These are phyloP conservation scores for Engystomops pustulosus DNA, from an alignment of 2,113 vertebrate genomes.

Conservation along the genomic window DNA sequence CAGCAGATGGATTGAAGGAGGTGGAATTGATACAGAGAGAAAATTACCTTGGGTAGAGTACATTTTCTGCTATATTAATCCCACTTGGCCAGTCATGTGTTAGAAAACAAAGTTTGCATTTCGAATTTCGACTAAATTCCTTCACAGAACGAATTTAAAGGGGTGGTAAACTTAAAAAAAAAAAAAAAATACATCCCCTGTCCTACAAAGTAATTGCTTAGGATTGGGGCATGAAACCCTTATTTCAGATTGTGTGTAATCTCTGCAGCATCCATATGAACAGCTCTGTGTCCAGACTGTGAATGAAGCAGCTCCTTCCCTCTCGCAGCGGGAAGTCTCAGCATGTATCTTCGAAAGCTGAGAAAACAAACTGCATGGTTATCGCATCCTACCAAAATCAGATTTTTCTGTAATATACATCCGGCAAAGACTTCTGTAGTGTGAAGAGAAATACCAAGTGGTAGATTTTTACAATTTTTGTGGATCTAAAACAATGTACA, in stretches of 20 bases:
- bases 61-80: constrained; percentile 59
- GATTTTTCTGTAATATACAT: too few species aligned
- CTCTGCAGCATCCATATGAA: neutral
- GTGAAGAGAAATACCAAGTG: neutral
- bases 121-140: neutral
- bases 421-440: neutral
- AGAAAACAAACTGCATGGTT: neutral
- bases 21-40: constrained; percentile 69
- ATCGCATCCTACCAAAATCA: neutral
- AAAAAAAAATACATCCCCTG: too few species aligned
- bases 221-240: too few species aligned
- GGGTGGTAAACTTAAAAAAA: neutral
- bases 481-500: too few species aligned
- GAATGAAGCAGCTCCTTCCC: neutral
- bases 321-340: neutral
- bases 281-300: neutral
- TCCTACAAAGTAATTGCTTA: too few species aligned
- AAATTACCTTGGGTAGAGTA: constrained; percentile 62
- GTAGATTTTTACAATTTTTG: too few species aligned
- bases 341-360: neutral
- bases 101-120: constrained; percentile 6
- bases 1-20: constrained; percentile 73
- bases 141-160: neutral
- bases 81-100: constrained; percentile 56
- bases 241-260: neutral